phyloP scores from a whole-genome alignment of 2,888 invertebrate genomes.

The Amblyjoppa fuscipennis region DNA sequence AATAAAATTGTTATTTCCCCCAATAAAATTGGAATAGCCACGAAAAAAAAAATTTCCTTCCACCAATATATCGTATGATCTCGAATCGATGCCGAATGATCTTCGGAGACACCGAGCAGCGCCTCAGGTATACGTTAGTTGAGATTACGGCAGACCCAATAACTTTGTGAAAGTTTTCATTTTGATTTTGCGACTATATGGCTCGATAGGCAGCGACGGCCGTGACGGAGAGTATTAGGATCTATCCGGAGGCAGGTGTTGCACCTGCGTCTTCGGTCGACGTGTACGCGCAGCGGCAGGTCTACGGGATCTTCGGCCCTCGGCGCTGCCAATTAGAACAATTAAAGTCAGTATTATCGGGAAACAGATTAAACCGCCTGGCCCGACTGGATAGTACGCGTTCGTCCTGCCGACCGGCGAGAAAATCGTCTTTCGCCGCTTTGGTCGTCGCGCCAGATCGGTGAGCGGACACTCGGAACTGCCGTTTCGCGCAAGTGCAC shows the following conservation, averaged over 20 bases:
- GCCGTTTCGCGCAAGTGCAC: constrained; percentile 1
- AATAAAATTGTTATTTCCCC: no score
- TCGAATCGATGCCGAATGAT: neutral
- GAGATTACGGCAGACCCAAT: constrained; percentile 33
- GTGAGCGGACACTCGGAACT: neutral
- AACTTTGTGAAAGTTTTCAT: constrained; percentile 49
- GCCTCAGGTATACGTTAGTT: neutral
- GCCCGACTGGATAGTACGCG: constrained; percentile 23
- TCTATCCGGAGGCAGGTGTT: constrained; percentile 65
- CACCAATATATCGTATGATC: neutral
- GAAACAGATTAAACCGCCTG: constrained; percentile 77
- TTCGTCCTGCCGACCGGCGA: neutral
- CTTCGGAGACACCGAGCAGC: neutral
- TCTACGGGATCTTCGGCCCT: constrained; percentile 27
- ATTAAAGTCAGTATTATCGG: constrained; percentile 80
- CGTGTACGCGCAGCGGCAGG: constrained; percentile 26
- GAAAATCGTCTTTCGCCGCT: neutral
- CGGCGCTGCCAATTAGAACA: constrained; percentile 73
- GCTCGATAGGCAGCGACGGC: neutral
- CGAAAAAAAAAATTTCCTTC: neutral
- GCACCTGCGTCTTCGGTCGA: constrained; percentile 50
- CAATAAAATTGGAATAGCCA: no score
- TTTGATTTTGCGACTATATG: constrained; percentile 37
- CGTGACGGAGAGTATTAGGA: constrained; percentile 2
- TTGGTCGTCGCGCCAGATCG: neutral